Percentiles rank a stretch among this genome's conserved stretches.
Conservation (phyloP, 2,888 invertebrate genomes). For the Agrotis puta region DNA sequence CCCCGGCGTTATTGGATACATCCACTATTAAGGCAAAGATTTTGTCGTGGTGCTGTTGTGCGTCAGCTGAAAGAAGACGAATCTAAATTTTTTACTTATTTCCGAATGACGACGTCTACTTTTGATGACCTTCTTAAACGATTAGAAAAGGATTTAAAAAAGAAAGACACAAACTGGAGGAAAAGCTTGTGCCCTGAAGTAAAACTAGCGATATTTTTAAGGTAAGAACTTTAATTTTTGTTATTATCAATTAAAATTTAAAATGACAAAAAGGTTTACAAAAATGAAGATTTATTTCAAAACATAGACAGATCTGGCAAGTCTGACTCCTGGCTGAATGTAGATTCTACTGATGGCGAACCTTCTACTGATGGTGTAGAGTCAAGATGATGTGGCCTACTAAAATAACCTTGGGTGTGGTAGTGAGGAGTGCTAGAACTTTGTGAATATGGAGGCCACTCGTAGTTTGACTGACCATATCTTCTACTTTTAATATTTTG, state of each 20-base stretch:
- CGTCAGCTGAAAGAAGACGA: slow-evolving; percentile 57
- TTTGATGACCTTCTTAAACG: slow-evolving; percentile 48
- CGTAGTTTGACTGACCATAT: slow-evolving; percentile 49
- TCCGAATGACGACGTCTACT: slow-evolving; percentile 34
- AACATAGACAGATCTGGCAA: slow-evolving; percentile 37
- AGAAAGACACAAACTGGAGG: slow-evolving; percentile 42
- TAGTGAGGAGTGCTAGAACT: slow-evolving; percentile 43
- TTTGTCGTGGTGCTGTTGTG: slow-evolving; percentile 32
- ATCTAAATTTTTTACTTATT: slow-evolving; percentile 55
- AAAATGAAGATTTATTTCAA: slow-evolving; percentile 5
- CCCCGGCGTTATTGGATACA: slow-evolving; percentile 52
- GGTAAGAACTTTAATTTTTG: slow-evolving; percentile 49
- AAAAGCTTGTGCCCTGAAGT: slow-evolving; percentile 51
- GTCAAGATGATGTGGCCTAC: slow-evolving; percentile 43
- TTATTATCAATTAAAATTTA: slow-evolving; percentile 2
- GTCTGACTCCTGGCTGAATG: slow-evolving; percentile 29
- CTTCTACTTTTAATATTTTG: slow-evolving; percentile 45
- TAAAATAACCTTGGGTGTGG: slow-evolving; percentile 44
- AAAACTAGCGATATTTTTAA: slow-evolving; percentile 45
- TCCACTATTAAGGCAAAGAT: slow-evolving; percentile 7
- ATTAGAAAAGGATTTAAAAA: slow-evolving; percentile 51
- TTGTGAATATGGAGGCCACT: slow-evolving; percentile 57
- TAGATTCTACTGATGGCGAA: slow-evolving; percentile 16
- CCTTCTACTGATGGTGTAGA: slow-evolving; percentile 33
- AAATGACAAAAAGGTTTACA: slow-evolving; percentile 1